Conservation (phyloP, 2,113 vertebrate species). For the Myanophis thanlyinensis region DNA sequence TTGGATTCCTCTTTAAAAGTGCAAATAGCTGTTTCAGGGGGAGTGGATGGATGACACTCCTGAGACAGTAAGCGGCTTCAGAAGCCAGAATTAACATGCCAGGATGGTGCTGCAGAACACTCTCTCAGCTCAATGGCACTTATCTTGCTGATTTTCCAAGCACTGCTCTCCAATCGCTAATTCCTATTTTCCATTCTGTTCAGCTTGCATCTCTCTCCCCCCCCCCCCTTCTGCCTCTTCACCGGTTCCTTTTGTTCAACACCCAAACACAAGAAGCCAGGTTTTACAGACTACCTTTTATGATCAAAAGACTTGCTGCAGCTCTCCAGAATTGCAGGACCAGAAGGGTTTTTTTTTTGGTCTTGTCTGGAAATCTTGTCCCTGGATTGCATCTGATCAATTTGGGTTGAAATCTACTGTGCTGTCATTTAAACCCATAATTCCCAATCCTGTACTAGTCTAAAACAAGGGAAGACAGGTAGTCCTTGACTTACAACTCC, state of each 20-base stretch:
- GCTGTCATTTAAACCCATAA: not conserved
- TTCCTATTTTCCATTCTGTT: not conserved
- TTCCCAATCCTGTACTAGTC: not conserved
- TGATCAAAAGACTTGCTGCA: not conserved
- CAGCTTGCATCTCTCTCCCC: not conserved
- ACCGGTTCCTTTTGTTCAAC: not conserved
- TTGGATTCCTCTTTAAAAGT: constrained; percentile 44
- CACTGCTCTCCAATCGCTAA: not conserved
- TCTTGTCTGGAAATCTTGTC: not conserved
- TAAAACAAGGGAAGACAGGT: not conserved
- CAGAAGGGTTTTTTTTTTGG: not conserved
- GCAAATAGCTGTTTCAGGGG: constrained; percentile 52
- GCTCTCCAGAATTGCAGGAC: not conserved
- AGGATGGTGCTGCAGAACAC: not conserved
- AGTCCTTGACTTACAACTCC: not conserved
- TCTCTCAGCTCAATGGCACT: not conserved
- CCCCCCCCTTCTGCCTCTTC: not conserved
- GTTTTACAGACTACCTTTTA: not conserved
- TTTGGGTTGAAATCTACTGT: not conserved
- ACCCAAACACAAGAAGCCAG: not conserved
- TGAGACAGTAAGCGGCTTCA: not conserved
- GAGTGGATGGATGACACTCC: not conserved
- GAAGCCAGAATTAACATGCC: constrained; percentile 9
- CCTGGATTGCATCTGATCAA: not conserved
- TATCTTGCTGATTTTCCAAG: not conserved